A percentile compares a stretch with the other conserved stretches of the same genome.
Evolutionary conservation across 2,113 vertebrate species (phyloP).

Genomic region (Campylomormyrus tamandua): DNA sequence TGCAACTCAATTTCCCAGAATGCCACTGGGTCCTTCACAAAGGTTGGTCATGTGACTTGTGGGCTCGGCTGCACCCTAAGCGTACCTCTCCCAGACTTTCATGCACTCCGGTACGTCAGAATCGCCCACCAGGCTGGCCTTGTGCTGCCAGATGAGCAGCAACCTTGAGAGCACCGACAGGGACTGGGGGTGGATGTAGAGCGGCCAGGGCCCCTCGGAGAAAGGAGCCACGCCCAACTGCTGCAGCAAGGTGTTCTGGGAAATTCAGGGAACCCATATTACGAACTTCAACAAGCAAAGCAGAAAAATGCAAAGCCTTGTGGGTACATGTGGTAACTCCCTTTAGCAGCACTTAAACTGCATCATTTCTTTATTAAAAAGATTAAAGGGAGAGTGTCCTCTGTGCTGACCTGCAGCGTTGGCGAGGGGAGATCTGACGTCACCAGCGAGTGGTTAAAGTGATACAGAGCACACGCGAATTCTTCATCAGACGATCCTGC

Average conservation of each 20-base stretch:
- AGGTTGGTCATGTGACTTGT: background rate
- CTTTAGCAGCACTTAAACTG: background rate
- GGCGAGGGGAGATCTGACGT: constrained; percentile 95
- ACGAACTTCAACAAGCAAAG: background rate
- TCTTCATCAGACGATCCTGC: constrained; percentile 89
- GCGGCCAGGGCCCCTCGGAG: constrained; percentile 89
- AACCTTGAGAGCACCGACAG: constrained; percentile 88
- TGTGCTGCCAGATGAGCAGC: constrained; percentile 93
- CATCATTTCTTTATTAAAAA: background rate
- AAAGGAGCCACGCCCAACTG: constrained; percentile 90
- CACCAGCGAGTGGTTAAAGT: constrained; percentile 94
- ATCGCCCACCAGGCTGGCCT: constrained; percentile 79
- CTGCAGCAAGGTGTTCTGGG: constrained; percentile 84
- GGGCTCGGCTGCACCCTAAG: background rate
- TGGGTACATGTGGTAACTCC: background rate
- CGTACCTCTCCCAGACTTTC: constrained; percentile 96
- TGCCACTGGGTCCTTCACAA: background rate
- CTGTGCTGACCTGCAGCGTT: constrained; percentile 74
- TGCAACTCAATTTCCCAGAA: background rate
- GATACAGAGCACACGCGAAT: constrained; percentile 89
- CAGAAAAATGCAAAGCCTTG: background rate
- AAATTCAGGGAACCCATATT: background rate
- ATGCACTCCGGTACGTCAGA: constrained; percentile 91
- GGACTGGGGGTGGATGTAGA: constrained; percentile 92
- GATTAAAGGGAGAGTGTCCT: background rate